phyloP scores from a whole-genome alignment of 2,113 vertebrate species.

The Lagopus muta region DNA sequence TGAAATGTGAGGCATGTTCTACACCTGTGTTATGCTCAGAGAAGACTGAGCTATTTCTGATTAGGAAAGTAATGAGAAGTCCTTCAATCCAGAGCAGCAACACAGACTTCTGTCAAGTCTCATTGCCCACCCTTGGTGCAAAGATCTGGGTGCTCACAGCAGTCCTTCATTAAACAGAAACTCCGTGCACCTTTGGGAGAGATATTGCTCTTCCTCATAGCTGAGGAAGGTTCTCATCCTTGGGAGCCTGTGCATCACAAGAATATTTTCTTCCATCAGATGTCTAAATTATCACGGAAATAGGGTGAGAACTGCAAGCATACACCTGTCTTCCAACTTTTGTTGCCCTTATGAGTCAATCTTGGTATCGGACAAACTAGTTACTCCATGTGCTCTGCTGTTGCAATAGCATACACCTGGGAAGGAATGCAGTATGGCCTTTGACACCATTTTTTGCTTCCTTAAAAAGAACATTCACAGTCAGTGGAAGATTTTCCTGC shows the following conservation, averaged over 20 bases:
- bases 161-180: not conserved
- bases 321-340: not conserved
- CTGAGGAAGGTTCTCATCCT: not conserved
- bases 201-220: not conserved
- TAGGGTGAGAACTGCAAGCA: not conserved
- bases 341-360: not conserved
- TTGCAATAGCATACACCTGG: not conserved
- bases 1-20: not conserved
- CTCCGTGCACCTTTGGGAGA: not conserved
- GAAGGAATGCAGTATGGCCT: not conserved
- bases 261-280: not conserved
- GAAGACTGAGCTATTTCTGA: not conserved
- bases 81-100: not conserved
- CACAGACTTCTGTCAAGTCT: not conserved
- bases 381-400: not conserved
- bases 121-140: not conserved
- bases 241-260: not conserved
- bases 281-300: not conserved
- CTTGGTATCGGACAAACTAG: not conserved
- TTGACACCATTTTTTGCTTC: not conserved
- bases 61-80: not conserved
- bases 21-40: not conserved
- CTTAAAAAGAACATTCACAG: not conserved
- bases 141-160: not conserved
- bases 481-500: not conserved